Conservation (phyloP, 2,113 vertebrate species). For the Paramormyrops kingsleyae region DNA sequence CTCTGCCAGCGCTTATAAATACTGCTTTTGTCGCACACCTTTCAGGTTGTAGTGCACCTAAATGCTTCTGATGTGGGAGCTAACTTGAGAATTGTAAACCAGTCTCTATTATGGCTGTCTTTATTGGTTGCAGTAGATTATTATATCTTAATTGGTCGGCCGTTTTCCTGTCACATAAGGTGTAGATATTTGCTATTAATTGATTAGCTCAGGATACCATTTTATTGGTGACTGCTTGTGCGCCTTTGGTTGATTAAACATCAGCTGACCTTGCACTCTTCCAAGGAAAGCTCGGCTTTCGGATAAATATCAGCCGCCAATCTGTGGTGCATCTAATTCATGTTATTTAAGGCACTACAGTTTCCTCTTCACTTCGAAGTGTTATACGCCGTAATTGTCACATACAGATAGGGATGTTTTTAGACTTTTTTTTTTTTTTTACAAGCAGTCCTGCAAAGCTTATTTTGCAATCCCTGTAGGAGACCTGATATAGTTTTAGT, state of each 20-base stretch:
- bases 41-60: conserved; percentile 27
- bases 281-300: neutral
- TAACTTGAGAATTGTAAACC: conserved; percentile 38
- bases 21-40: conserved; percentile 20
- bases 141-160: neutral
- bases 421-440: neutral
- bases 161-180: neutral
- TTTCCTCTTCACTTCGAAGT: neutral
- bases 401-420: neutral
- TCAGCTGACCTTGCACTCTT: neutral
- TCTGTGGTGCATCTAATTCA: neutral
- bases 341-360: neutral
- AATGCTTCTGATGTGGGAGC: conserved; percentile 27
- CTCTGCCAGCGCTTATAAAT: conserved; percentile 11
- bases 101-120: conserved; percentile 23
- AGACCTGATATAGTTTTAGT: neutral
- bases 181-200: neutral
- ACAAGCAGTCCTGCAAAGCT: neutral
- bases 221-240: neutral
- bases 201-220: neutral
- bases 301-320: neutral
- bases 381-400: conserved; percentile 2
- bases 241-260: neutral
- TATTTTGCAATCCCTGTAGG: neutral
- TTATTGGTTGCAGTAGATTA: conserved; percentile 26